These are phyloP conservation scores for Artemia sinica DNA, from an alignment of 2,888 invertebrate species.

Conservation along the genomic window DNA sequence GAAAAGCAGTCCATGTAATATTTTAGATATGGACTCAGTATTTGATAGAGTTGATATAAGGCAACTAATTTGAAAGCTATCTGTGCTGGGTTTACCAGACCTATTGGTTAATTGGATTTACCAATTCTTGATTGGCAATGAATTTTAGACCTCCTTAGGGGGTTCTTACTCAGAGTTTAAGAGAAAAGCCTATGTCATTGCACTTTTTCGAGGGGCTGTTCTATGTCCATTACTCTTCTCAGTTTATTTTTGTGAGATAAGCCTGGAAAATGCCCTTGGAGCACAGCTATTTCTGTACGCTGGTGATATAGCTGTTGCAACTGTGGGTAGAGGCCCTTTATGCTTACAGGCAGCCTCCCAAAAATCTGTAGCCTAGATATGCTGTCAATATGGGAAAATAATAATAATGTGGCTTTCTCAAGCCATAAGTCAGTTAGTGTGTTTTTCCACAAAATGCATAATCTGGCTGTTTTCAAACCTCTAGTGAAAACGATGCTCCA, in stretches of 20 bases:
- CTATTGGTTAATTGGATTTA: conserved; percentile 1
- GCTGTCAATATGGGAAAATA: neutral
- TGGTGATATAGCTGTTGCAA: conserved; percentile 3
- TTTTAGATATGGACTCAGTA: conserved; percentile 10
- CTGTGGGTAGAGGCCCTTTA: conserved; percentile 1
- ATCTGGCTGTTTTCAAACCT: neutral
- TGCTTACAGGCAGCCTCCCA: conserved; percentile 6
- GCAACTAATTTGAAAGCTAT: conserved; percentile 5
- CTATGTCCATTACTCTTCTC: conserved; percentile 5
- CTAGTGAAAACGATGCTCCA: too few species aligned
- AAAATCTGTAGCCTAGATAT: conserved; percentile 1
- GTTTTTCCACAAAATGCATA: conserved; percentile 9
- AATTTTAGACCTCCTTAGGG: conserved; percentile 5
- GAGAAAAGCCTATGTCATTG: too few species aligned
- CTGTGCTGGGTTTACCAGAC: conserved; percentile 9
- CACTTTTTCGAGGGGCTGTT: conserved; percentile 12
- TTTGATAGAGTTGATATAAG: conserved; percentile 6
- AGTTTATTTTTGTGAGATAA: neutral
- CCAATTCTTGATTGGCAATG: conserved; percentile 2
- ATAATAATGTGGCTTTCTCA: neutral
- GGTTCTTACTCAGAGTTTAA: conserved; percentile 12
- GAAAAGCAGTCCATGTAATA: conserved; percentile 7
- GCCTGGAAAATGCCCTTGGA: conserved; percentile 12
- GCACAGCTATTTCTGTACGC: conserved; percentile 9
- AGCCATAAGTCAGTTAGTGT: too few species aligned